Evolutionary conservation across 2,797 vertebrate species (phyloP).

Genomic region (Brachyrhaphis roseni): DNA sequence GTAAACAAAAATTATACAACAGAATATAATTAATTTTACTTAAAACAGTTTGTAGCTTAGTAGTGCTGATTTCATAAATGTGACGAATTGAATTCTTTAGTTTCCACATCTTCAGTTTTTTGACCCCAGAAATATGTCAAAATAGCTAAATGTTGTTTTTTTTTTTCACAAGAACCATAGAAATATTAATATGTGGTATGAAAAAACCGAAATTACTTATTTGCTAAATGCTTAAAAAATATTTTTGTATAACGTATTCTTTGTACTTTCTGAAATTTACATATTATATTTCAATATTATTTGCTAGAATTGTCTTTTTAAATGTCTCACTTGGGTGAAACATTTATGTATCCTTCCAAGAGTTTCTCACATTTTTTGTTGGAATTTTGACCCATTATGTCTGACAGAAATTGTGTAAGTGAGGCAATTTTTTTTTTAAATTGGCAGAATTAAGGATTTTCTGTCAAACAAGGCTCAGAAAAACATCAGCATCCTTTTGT

Average conservation of each 20-base stretch:
- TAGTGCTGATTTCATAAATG: background rate
- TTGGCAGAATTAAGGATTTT: background rate
- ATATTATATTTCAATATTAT: background rate
- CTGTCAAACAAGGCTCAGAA: background rate
- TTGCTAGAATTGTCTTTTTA: background rate
- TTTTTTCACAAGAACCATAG: background rate
- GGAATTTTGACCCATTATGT: background rate
- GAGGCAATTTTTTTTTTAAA: background rate
- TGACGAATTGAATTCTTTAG: background rate
- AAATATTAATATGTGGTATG: background rate
- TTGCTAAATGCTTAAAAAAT: background rate
- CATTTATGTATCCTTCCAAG: background rate
- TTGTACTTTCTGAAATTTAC: background rate
- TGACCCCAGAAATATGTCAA: background rate
- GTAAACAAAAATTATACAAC: background rate
- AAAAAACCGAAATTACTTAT: background rate
- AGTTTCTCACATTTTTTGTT: background rate
- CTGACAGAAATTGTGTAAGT: background rate
- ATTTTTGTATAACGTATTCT: background rate
- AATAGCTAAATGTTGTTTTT: background rate
- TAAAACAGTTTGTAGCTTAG: background rate
- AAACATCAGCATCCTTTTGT: background rate
- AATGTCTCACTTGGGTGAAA: background rate
- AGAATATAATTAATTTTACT: background rate
- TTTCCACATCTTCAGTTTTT: background rate